Evolutionary conservation across 2,113 vertebrate species (phyloP).

Genomic region (Collichthys lucidus): DNA sequence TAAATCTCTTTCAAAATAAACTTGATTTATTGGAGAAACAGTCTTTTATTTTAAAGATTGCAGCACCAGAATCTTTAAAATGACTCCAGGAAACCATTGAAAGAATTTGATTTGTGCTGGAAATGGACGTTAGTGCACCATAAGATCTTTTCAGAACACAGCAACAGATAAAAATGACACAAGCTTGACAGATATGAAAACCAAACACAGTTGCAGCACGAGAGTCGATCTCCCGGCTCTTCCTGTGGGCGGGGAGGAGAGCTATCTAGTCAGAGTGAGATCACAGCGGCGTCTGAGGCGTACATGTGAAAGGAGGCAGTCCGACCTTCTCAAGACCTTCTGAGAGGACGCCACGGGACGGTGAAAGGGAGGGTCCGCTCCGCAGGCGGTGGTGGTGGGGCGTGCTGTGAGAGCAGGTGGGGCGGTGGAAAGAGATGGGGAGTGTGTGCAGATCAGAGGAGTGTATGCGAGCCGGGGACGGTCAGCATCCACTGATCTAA

Average conservation of each 20-base stretch:
- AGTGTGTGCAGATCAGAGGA: conserved; percentile 64
- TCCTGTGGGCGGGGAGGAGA: conserved; percentile 11
- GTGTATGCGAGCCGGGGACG: conserved; percentile 44
- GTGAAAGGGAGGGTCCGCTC: conserved; percentile 60
- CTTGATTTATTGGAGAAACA: too few relatives aligned
- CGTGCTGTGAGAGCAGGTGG: conserved; percentile 81
- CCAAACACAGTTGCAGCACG: background rate
- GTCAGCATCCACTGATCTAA: conserved; percentile 84
- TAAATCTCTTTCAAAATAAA: background rate
- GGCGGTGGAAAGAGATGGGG: conserved; percentile 52
- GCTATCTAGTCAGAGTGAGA: conserved; percentile 29
- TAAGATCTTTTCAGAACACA: background rate
- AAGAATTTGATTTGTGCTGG: background rate
- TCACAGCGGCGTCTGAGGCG: conserved; percentile 35
- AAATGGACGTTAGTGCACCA: background rate
- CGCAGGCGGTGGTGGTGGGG: conserved; percentile 15
- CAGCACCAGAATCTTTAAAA: too few relatives aligned
- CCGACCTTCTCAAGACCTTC: conserved; percentile 69
- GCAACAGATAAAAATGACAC: too few relatives aligned
- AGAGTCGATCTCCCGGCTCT: background rate
- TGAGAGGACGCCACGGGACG: conserved; percentile 52
- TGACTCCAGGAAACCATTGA: too few relatives aligned
- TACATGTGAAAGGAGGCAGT: conserved; percentile 71
- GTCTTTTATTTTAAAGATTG: background rate
- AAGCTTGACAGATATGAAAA: background rate